Percentiles rank a stretch among this genome's conserved stretches.
These are phyloP conservation scores for Hydrolagus colliei DNA, from an alignment of 2,797 vertebrate species.

Conservation along the genomic window DNA sequence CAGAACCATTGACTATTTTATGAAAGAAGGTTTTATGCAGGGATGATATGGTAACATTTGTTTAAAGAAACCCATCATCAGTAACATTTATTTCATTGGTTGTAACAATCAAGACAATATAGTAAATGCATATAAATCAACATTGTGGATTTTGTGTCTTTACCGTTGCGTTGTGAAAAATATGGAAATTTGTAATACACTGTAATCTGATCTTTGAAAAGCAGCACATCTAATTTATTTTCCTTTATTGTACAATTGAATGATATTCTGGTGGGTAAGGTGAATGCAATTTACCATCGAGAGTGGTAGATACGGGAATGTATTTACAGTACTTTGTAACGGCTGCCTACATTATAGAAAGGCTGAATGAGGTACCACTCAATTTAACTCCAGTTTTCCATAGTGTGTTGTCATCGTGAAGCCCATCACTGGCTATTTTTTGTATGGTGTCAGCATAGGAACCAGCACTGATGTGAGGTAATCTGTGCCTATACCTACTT, in stretches of 20 bases:
- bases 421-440: not conserved
- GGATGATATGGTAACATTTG: not conserved
- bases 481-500: not conserved
- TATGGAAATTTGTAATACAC: not conserved
- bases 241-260: conserved; percentile 29
- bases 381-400: not conserved
- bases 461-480: no score
- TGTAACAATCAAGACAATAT: not conserved
- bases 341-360: not conserved
- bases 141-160: not conserved
- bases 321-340: no score
- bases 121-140: not conserved
- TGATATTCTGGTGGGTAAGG: not conserved
- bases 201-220: no score
- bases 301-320: not conserved
- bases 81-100: not conserved
- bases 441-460: not conserved
- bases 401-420: no score
- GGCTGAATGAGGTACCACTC: not conserved
- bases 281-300: not conserved
- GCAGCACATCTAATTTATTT: conserved; percentile 12
- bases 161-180: conserved; percentile 3
- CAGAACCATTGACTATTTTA: no score
- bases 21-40: no score
- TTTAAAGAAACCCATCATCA: not conserved